Percentiles rank a stretch among this genome's conserved stretches.
phyloP scores from a whole-genome alignment of 2,113 vertebrate genomes.

The Neogobius melanostomus region DNA sequence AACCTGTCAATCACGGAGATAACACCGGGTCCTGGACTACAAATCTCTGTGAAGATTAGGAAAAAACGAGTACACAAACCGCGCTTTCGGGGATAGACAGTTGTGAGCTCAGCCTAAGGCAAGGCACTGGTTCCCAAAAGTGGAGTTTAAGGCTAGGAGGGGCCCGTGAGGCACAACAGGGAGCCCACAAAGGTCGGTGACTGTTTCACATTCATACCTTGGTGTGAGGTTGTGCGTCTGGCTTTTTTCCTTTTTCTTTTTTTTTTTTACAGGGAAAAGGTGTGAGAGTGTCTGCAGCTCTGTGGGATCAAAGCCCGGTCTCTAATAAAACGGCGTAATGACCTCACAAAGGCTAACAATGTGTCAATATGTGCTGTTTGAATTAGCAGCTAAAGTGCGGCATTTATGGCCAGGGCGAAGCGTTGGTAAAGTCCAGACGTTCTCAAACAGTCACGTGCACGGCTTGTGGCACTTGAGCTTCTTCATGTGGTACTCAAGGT shows the following conservation, averaged over 20 bases:
- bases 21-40: too few species aligned
- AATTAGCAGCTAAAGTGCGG: background rate
- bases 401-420: background rate
- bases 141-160: too few species aligned
- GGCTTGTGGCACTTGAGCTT: too few species aligned
- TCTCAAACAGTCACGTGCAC: background rate
- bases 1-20: too few species aligned
- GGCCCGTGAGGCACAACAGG: too few species aligned
- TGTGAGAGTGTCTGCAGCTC: conserved; percentile 3
- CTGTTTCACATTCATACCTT: background rate
- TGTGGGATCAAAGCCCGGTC: conserved; percentile 7
- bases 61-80: too few species aligned
- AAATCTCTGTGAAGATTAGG: too few species aligned
- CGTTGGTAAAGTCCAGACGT: background rate
- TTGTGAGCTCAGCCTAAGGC: too few species aligned
- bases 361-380: background rate
- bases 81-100: too few species aligned
- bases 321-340: background rate
- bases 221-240: conserved; percentile 5
- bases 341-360: background rate
- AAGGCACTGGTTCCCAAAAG: too few species aligned
- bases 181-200: background rate
- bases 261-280: background rate
- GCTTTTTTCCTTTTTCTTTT: background rate
- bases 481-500: too few species aligned